Evolutionary conservation across 2,888 invertebrate species (phyloP).

Genomic region (Pterostichus madidus): DNA sequence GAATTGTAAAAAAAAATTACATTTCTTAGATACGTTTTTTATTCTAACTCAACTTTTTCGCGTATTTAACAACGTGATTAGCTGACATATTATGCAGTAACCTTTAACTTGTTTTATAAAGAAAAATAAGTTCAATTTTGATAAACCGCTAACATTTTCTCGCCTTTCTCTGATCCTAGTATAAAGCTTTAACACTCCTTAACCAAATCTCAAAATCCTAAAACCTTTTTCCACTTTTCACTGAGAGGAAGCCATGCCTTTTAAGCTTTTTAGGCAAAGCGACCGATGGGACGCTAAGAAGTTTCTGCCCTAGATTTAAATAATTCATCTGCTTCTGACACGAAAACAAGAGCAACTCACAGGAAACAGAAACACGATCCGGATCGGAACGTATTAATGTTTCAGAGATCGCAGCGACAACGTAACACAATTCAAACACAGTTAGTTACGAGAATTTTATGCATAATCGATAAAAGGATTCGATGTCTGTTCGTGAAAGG

Average conservation of each 20-base stretch:
- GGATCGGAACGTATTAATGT: background rate
- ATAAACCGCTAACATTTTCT: background rate
- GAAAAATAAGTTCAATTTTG: no score
- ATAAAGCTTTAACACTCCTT: background rate
- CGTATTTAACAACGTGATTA: no score
- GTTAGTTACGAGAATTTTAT: slow-evolving; percentile 26
- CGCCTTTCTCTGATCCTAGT: background rate
- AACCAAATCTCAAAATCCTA: background rate
- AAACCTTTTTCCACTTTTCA: slow-evolving; percentile 5
- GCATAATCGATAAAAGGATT: slow-evolving; percentile 52
- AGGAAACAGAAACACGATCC: slow-evolving; percentile 1
- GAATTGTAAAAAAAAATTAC: no score
- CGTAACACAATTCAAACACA: slow-evolving; percentile 24
- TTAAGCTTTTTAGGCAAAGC: background rate
- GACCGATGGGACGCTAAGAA: background rate
- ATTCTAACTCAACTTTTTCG: no score
- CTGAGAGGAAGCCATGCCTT: background rate
- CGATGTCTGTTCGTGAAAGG: slow-evolving; percentile 11
- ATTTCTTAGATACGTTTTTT: no score
- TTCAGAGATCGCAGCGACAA: slow-evolving; percentile 4
- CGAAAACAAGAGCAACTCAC: slow-evolving; percentile 6
- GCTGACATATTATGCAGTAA: no score
- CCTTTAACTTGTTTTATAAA: no score
- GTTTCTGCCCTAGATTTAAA: slow-evolving; percentile 6
- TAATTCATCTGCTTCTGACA: slow-evolving; percentile 29